phyloP scores from a whole-genome alignment of 37 sponge, comb jelly and placozoan genomes.

The Dysidea cf. avara region DNA sequence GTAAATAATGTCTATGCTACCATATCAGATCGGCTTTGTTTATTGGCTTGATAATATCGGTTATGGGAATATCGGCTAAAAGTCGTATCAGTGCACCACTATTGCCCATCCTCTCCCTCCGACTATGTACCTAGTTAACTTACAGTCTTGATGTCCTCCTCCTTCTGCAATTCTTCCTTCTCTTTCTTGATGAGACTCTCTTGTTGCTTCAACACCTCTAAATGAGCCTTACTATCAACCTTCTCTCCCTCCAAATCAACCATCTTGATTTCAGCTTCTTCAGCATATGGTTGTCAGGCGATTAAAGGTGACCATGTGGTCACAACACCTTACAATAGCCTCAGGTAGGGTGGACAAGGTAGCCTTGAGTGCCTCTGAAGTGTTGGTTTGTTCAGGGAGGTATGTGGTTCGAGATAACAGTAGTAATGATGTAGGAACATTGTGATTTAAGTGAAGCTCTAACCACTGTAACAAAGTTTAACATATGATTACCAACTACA shows the following conservation, averaged over 20 bases:
- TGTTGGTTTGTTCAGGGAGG: slow-evolving; percentile 66
- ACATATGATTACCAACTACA: no score
- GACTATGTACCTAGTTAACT: slow-evolving; percentile 10
- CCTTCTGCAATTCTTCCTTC: slow-evolving; percentile 34
- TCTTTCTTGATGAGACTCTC: slow-evolving; percentile 86
- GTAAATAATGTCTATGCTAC: no score
- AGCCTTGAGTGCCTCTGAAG: slow-evolving; percentile 68
- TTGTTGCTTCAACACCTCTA: slow-evolving; percentile 81
- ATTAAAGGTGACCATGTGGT: no score
- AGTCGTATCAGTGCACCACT: no score
- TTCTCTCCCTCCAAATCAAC: slow-evolving; percentile 77
- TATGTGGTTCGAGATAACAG: slow-evolving; percentile 88
- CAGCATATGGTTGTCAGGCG: no score
- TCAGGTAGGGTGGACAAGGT: slow-evolving; percentile 89
- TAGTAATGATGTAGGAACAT: slow-evolving; percentile 89
- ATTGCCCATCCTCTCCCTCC: slow-evolving; percentile 24
- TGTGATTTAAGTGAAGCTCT: slow-evolving; percentile 85
- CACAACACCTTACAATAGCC: slow-evolving; percentile 34
- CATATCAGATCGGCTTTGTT: no score
- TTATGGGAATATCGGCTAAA: no score
- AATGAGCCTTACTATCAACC: slow-evolving; percentile 72
- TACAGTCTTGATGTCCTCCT: slow-evolving; percentile 13
- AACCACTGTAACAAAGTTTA: slow-evolving; percentile 75
- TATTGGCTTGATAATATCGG: no score
- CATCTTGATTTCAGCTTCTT: slow-evolving; percentile 78